Percentiles rank a stretch among this genome's conserved stretches.
Evolutionary conservation across 2,797 vertebrate genomes (phyloP).

Genomic region (Bradypus variegatus): DNA sequence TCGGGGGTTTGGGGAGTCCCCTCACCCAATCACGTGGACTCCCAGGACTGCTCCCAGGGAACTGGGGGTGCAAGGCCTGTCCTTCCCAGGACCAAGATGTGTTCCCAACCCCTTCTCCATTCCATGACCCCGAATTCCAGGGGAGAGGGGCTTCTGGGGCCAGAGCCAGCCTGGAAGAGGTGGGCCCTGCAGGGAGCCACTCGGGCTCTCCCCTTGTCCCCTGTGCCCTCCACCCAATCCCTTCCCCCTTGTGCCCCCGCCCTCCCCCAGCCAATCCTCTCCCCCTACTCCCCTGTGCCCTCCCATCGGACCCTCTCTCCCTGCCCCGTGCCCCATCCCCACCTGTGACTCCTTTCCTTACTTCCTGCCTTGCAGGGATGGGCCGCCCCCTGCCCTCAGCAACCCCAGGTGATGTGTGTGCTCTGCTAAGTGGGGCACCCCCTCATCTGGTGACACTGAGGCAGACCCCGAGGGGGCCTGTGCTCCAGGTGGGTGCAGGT

Average conservation of each 20-base stretch:
- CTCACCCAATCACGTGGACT: neutral
- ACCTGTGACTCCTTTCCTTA: no score
- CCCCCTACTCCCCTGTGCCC: neutral
- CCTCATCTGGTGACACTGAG: neutral
- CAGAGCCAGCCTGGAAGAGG: rapidly evolving
- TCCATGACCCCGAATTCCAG: neutral
- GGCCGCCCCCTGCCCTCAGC: neutral
- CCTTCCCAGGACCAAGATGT: neutral
- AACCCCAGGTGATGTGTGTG: neutral
- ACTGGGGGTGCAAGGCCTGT: neutral
- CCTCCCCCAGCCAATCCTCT: neutral
- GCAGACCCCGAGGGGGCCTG: no score
- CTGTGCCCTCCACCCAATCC: neutral
- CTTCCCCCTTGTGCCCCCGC: neutral
- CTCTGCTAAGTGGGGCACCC: no score
- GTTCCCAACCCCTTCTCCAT: neutral
- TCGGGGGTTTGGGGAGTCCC: no score
- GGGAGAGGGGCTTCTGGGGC: neutral
- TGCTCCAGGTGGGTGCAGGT: no score
- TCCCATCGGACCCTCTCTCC: no score
- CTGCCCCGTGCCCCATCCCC: no score
- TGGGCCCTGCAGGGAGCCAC: neutral
- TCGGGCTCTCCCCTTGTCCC: neutral
- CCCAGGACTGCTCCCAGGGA: neutral
- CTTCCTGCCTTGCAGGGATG: no score